Evolutionary conservation across 1,140 invertebrate species (phyloP), one percentile per base, ranked within the genome.

Genomic region (Marisa cornuarietis): DNA sequence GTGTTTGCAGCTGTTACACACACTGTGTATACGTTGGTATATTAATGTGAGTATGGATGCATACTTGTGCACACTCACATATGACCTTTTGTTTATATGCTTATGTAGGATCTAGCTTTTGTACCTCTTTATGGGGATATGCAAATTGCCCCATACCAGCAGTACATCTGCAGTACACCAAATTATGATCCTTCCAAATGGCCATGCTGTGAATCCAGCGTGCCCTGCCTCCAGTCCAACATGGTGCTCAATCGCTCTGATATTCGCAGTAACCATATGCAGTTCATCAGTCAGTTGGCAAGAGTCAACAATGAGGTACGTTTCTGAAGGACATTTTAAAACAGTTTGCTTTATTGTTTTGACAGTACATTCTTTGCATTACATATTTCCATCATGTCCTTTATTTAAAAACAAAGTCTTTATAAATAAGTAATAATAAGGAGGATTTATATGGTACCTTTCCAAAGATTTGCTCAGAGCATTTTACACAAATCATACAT

Each of bases 81-180:
- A 58, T 11, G 11, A 58, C 54, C 11, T 58, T 58, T 58, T 58
- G 54, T 18, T 58, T 18, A 11, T 58, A 18, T 58, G 54, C 54
- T 51, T 51, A 76, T 84, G 49, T 80, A 91, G 90, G 87, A 98
- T 91, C 90, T 99, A 69, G 98, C 99, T 93, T 97, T 99, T 79
- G 98, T 99, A 2, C 98, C 98, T 0, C 91, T 99, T 11, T 99
- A 99, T 91, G 98, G 98, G 10, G 98, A 99, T 88, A 99, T 99
- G 98, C 98, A 99, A 92, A 99, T 99, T 80, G 96, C 97, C 0
- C 98, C 98, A 0, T 99, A 99, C 90, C 98, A 98, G 90, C 98
- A 98, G 90, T 99, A 99, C 88, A 97, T 99, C 71, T 98, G 97
- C 91, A 93, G 96, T 72, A 97, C 96, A 76, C 96, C 97, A 85